Base-by-base conservation (phyloP, 2,113 vertebrate species). In the Lepus europaeus region DNA sequence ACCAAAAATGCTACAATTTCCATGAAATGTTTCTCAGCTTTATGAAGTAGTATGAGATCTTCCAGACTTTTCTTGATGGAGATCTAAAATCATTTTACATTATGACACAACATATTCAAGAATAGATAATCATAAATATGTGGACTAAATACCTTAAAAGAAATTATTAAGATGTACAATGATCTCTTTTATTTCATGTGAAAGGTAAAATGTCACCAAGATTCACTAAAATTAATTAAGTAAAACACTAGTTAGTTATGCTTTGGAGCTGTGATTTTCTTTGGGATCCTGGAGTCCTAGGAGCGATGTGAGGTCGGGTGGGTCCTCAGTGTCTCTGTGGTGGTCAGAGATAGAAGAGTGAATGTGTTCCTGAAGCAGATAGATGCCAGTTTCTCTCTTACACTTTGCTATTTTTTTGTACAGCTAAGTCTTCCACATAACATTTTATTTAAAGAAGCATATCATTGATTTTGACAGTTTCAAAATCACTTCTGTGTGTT, bases 1-100 rank as follows among this genome's bases (percentile, higher is more conserved):
- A 29, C 22, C 29, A 45, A 49, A 95, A 83, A 90, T 94, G 12
- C 45, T 85, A 20, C 64, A 69, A 29, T 63, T 77, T 96, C 78
- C 36, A 53, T 63, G 53, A 79, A 31, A 2, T 69, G 45, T 85
- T 70, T 56, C 39, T 81, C 12, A 83, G 29, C 13, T 16, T 49
- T 16, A 69, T 36, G 14, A 88, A 77, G 23, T 64, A 64, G 6
- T 68, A 7, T 5, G 6, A 25, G 29, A 2, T 25, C 45, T 76
- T 66, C 36, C 25, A 56, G 49, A 61, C 11, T 82, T 90, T 83
- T 78, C 70, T 82, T 63, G 45, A 64, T 31, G 56, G 12, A 79
- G 56, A 69, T 16, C 3, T 22, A 63, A 76, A 82, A 59, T 78
- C 14, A 56, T 66, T 90, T 79, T 66, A 83, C 11, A 83, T 36